A percentile compares a stretch with the other conserved stretches of the same genome.
Conservation (phyloP, 1,140 invertebrate genomes). For the Andricus grossulariae region DNA sequence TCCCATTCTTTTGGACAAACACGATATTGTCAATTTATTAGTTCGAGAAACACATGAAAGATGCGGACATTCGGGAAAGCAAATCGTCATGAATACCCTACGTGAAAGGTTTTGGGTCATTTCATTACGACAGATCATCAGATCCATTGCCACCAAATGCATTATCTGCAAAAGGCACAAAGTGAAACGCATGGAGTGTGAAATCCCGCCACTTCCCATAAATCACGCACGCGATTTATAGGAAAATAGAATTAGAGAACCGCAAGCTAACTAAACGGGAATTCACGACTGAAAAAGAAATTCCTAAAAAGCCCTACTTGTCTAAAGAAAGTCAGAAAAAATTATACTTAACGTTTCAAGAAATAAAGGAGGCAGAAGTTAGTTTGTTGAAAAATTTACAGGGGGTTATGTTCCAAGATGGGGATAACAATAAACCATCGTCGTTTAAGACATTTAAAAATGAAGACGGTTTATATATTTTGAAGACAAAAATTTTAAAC, state of each 20-base stretch:
- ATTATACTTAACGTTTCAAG: neutral
- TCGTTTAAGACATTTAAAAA: slow-evolving; percentile 38
- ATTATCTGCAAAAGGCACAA: slow-evolving; percentile 53
- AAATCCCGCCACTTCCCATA: too few species aligned
- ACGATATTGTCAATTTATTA: slow-evolving; percentile 39
- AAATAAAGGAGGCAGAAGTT: slow-evolving; percentile 35
- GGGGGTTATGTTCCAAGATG: slow-evolving; percentile 34
- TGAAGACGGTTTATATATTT: slow-evolving; percentile 48
- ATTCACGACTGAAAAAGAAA: too few species aligned
- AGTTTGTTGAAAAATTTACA: slow-evolving; percentile 42
- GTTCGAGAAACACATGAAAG: too few species aligned
- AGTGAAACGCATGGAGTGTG: slow-evolving; percentile 46
- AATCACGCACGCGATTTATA: too few species aligned
- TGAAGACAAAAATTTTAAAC: slow-evolving; percentile 59
- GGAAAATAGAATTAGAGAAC: neutral
- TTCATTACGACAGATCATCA: too few species aligned
- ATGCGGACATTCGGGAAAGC: slow-evolving; percentile 44
- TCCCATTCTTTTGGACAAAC: slow-evolving; percentile 57
- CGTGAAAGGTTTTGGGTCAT: too few species aligned
- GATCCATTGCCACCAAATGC: slow-evolving; percentile 57
- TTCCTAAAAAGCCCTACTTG: too few species aligned
- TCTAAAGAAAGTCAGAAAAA: too few species aligned
- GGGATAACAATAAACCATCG: slow-evolving; percentile 33
- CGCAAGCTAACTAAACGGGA: too few species aligned
- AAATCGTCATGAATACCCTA: too few species aligned